Evolutionary conservation across 2,797 vertebrate species (phyloP), one percentile per base, ranked within the genome.

Genomic region (Nyctalus aviator): DNA sequence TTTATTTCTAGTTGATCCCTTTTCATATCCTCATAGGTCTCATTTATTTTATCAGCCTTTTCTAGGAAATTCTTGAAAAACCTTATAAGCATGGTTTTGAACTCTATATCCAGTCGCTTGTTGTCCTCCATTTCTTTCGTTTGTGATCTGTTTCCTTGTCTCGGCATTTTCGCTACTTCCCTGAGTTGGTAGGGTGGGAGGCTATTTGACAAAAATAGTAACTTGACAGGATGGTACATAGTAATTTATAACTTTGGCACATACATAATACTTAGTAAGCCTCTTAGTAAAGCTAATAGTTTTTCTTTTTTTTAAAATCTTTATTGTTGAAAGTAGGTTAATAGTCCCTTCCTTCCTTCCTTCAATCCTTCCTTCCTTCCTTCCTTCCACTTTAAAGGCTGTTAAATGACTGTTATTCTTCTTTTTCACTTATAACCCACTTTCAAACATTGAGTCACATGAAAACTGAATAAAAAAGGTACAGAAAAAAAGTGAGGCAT

Each of bases 151-250:
- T 41, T 41, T 41, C 37, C 37, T 41, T 41, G 37, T 41, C 37
- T 41, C 37, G 37, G 37, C 5, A 41, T 41, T 41, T 41, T 41
- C 6, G 37, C 37, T 41, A 6, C 37, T 41, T 41, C 37, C 37
- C 37, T 41, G 37, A 41, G 37, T 41, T 41, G 37, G 37, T 41
- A 41, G 37, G 37, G 37, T 41, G 37, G n/a, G n/a, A n/a, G n/a
- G n/a, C n/a, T 75, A 59, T 75, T 92, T 55, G 41, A 81, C 71
- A 84, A 91, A 83, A 83, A 92, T 66, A 41, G 20, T 77, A 53
- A 79, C 17, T 32, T 4, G 23, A 13, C 72, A 90, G 35, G 59
- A 32, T 86, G n/a, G 2, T 25, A 50, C 35, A 66, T 59, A 50
- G 46, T 68, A 69, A 83, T 83, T 84, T 96, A 4, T 83, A 44